Percentiles rank a stretch among this genome's conserved stretches.
Conservation (phyloP, 1,140 invertebrate species). For the Aphelenchoides fujianensis region DNA sequence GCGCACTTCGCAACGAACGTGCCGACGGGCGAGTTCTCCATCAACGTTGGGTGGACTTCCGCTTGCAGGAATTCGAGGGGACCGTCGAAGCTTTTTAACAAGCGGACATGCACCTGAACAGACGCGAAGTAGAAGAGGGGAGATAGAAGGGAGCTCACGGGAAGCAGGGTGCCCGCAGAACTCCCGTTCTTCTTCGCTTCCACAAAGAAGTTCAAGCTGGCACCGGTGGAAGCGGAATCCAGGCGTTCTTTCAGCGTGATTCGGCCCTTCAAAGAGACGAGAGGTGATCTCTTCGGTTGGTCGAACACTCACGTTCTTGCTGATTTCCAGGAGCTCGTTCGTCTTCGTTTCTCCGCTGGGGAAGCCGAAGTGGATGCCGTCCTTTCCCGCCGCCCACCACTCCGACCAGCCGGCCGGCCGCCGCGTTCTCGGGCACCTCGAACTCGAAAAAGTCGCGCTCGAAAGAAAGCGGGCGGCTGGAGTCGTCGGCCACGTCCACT, state of each 20-base stretch:
- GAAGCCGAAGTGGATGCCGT: not conserved
- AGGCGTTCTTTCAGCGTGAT: not conserved
- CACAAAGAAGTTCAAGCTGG: not conserved
- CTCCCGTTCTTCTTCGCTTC: not conserved
- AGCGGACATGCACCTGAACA: not conserved
- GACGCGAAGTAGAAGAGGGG: not conserved
- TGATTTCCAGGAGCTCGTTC: not conserved
- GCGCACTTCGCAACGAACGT: not conserved
- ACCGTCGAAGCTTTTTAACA: not conserved
- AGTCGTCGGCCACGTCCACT: not conserved
- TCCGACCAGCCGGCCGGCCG: not conserved
- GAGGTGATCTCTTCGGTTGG: not conserved
- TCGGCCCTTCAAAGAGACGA: no score
- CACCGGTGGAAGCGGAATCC: not conserved
- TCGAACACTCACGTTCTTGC: constrained; percentile 4
- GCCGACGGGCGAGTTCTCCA: not conserved
- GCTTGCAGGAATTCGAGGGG: not conserved
- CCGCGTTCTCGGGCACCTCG: not conserved
- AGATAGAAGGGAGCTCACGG: not conserved
- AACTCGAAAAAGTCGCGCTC: not conserved
- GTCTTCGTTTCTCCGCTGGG: not conserved
- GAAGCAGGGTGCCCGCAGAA: not conserved
- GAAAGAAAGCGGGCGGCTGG: not conserved
- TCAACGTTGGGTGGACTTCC: not conserved
- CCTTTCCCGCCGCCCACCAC: not conserved